phyloP scores from a whole-genome alignment of 30 jellyfish, hydroid and myxozoan species.

The Aurelia coerulea region DNA sequence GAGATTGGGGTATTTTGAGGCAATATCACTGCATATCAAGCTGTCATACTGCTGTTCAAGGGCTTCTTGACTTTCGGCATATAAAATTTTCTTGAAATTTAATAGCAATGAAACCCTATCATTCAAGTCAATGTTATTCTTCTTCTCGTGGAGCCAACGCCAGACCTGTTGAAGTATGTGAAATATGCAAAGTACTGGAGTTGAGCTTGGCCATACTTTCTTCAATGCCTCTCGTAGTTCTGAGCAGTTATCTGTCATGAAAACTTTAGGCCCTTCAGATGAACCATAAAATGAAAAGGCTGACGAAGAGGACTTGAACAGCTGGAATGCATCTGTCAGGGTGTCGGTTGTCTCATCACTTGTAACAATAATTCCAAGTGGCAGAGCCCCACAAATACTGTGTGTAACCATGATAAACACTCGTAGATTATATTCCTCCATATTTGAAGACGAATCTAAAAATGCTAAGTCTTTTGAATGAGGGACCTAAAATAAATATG shows the following conservation, averaged over 20 bases:
- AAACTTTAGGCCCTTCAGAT: too few relatives aligned
- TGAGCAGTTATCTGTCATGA: too few relatives aligned
- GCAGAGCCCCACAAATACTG: constrained; percentile 35
- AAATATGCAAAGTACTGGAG: constrained; percentile 11
- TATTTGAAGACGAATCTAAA: constrained; percentile 10
- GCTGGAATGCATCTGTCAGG: constrained; percentile 2
- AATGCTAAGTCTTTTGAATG: constrained; percentile 4
- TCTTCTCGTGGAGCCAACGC: constrained; percentile 53
- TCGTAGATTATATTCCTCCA: constrained; percentile 33
- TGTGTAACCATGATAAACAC: constrained; percentile 37
- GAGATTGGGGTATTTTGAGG: neutral
- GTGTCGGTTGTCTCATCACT: constrained; percentile 49
- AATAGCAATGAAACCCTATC: constrained; percentile 7
- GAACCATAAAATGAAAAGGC: too few relatives aligned
- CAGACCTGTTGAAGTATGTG: constrained; percentile 48
- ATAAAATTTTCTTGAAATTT: constrained; percentile 13
- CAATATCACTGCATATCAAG: neutral
- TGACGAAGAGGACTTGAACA: too few relatives aligned
- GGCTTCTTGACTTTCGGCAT: constrained; percentile 15
- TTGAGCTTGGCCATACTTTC: constrained; percentile 35
- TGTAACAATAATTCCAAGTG: constrained; percentile 45
- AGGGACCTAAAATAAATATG: too few relatives aligned
- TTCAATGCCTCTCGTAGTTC: constrained; percentile 20
- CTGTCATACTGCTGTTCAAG: constrained; percentile 4
- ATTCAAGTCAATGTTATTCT: neutral